Evolutionary conservation across 1,140 invertebrate genomes (phyloP).

Genomic region (Atopsyche davidsoni): DNA sequence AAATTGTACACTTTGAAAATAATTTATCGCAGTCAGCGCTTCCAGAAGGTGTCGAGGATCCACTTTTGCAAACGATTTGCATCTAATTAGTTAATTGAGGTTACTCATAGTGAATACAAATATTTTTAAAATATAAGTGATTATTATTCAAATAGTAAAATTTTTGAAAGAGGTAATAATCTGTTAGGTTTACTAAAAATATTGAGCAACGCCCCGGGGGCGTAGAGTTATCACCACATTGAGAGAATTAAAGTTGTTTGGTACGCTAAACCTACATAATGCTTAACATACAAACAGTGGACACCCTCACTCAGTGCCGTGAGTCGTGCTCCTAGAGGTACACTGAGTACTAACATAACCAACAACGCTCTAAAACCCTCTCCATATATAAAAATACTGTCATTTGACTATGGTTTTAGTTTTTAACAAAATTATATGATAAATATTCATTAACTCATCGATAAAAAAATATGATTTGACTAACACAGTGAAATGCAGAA

Average conservation of each 20-base stretch:
- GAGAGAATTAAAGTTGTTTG: conserved; percentile 25
- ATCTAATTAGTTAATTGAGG: too few relatives aligned
- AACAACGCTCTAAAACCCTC: conserved; percentile 37
- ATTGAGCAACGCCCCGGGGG: conserved; percentile 48
- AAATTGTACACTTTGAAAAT: too few relatives aligned
- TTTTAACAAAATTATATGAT: conserved; percentile 27
- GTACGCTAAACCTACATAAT: conserved; percentile 51
- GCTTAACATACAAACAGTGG: conserved; percentile 47
- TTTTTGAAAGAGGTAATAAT: conserved; percentile 51
- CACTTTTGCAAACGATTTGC: too few relatives aligned
- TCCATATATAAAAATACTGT: conserved; percentile 53
- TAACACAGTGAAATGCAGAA: conserved; percentile 31
- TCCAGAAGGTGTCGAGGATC: too few relatives aligned
- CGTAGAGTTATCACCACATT: conserved; percentile 47
- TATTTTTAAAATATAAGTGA: conserved; percentile 13
- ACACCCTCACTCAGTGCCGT: conserved; percentile 25
- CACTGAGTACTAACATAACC: conserved; percentile 27
- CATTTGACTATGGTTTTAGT: conserved; percentile 48
- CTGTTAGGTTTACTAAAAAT: conserved; percentile 52
- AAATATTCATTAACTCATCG: conserved; percentile 23
- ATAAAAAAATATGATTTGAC: conserved; percentile 30
- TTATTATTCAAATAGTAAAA: conserved; percentile 22
- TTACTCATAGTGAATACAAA: conserved; percentile 4
- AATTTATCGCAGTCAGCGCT: too few relatives aligned
- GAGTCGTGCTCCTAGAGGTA: conserved; percentile 22